Evolutionary conservation across 2,888 invertebrate genomes (phyloP).

Genomic region (Physocephala rufipes): DNA sequence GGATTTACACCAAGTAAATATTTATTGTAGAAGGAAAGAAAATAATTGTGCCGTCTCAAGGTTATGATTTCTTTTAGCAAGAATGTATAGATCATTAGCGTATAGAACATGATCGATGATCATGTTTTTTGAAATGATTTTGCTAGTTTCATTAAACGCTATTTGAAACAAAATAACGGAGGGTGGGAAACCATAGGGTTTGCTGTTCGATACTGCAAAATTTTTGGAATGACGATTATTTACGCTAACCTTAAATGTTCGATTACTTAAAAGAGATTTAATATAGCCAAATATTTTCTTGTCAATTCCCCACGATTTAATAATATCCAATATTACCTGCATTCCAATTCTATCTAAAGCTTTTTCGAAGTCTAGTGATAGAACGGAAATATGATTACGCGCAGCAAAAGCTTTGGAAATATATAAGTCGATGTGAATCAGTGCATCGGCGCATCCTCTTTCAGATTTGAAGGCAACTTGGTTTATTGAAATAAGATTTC

Average conservation of each 20-base stretch:
- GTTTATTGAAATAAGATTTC: not conserved
- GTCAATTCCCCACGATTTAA: slow-evolving; percentile 7
- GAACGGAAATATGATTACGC: slow-evolving; percentile 3
- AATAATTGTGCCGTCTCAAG: not conserved
- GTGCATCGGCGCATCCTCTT: not conserved
- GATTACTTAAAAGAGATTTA: not conserved
- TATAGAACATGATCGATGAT: not conserved
- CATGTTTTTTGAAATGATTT: slow-evolving; percentile 3
- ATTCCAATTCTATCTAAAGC: slow-evolving; percentile 13
- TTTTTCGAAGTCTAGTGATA: not conserved
- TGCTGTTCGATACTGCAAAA: not conserved
- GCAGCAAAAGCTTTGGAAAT: not conserved
- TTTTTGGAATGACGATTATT: not conserved
- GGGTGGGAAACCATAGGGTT: slow-evolving; percentile 5
- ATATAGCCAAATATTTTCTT: slow-evolving; percentile 9
- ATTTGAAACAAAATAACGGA: slow-evolving; percentile 13
- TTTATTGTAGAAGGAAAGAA: not conserved
- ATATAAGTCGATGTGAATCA: not conserved
- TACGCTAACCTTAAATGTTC: not conserved
- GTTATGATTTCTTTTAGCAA: slow-evolving; percentile 6
- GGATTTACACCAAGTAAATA: not conserved
- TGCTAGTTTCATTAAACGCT: slow-evolving; percentile 17
- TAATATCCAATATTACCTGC: not conserved
- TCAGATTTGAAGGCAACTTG: not conserved
- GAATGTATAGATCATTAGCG: not conserved